Evolutionary conservation across 2,797 vertebrate genomes (phyloP).

Genomic region (Pipistrellus pygmaeus): DNA sequence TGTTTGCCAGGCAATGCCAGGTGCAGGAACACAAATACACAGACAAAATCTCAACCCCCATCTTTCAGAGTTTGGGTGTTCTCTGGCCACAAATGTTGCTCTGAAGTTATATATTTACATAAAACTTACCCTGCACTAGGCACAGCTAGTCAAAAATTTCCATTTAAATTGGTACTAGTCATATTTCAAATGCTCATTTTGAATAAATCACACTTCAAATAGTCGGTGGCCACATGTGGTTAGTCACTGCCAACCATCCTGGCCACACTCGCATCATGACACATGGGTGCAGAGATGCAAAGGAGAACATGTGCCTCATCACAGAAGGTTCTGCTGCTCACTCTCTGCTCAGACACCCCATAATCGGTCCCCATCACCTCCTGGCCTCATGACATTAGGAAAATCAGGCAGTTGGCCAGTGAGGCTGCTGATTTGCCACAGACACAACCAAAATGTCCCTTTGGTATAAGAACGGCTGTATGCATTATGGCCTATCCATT

Average conservation of each 20-base stretch:
- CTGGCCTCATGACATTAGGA: not conserved
- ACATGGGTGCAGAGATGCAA: not conserved
- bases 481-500: not conserved
- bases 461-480: not conserved
- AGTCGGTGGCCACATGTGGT: not conserved
- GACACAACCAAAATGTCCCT: not conserved
- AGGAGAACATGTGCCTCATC: not conserved
- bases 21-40: not conserved
- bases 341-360: not conserved
- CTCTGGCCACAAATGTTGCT: not conserved
- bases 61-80: not conserved
- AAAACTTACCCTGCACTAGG: not conserved
- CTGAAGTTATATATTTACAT: not conserved
- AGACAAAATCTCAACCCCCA: too few relatives aligned
- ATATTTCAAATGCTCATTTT: not conserved
- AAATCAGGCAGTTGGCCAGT: not conserved
- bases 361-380: not conserved
- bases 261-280: not conserved
- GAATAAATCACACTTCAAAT: not conserved
- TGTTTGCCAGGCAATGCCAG: not conserved
- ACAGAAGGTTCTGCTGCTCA: not conserved
- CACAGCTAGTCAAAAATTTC: not conserved
- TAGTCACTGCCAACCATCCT: fast-evolving
- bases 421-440: not conserved
- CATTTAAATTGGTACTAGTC: not conserved